Base-by-base conservation (phyloP, 2,888 invertebrate genomes). In the Pyrrhosoma nymphula region DNA sequence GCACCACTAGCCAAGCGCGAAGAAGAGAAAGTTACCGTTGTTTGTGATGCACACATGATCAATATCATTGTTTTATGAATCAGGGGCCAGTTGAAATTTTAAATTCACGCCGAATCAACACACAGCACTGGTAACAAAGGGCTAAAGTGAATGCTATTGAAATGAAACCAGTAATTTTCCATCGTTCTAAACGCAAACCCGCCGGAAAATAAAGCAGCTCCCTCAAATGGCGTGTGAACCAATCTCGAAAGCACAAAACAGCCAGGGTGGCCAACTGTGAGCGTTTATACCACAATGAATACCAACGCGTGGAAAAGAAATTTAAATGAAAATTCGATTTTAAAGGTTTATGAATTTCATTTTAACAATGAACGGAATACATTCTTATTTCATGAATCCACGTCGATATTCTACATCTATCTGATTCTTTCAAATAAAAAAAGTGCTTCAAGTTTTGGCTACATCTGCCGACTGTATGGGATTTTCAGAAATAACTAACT, bases 51-150 rank as follows among this genome's bases (percentile, higher is more conserved):
- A 35, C 75, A 16, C 26, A 23, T 35, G 82, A 82, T 82, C 82
- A 35, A 82, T 82, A 35, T 82, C 35, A 82, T 30, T 75, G 75
- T 75, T 75, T 82, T 35, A 35, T 35, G 82, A 35, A 82, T 30
- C 69, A 69, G 30, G 82, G 16, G 26, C 82, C 14, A 30, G 35
- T 35, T 82, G 30, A 35, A 82, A 82, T 82, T 35, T 82, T 30
- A 82, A 82, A 82, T 82, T 82, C 35, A 82, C 35, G 82, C 30
- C 18, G 35, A 82, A 82, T 82, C 82, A 82, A 82, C 82, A 35
- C 10, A 26, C 16, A 16, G 82, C 14, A 16, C 35, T 18, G 16
- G 30, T n/a, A 82, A 82, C 82, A 82, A 82, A 82, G 35, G 82
- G 30, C 82, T 12, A 69, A 69, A 16, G 26, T 26, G 82, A 82